Base-by-base conservation (phyloP, 2,888 invertebrate genomes). In the Luperina testacea region DNA sequence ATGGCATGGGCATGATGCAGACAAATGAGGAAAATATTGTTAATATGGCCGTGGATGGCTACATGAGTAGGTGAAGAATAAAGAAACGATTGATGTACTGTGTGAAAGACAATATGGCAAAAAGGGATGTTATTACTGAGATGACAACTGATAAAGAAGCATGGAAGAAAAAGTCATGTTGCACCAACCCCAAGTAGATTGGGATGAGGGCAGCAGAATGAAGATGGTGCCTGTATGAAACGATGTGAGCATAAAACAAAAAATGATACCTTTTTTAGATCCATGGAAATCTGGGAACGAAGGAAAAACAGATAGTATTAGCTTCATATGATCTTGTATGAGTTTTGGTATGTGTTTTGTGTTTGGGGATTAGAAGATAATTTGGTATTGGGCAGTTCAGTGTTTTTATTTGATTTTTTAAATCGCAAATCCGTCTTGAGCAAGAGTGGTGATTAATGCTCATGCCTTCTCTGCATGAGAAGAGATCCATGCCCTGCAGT, bases 231-330 rank as follows among this genome's bases (percentile, higher is more conserved):
- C 20, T 32, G 17, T 1, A 38, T 27, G 11, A 24, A 38, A 32
- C 6, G 4, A 6, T 42, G 32, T 38, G 0, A n/a, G 24, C 57
- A 64, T 61, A 24, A 38, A 59, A 75, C 48, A 76, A 71, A 53
- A 17, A 0, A 61, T 51, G 13, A 61, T 85, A 84, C 82, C 85
- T 85, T 75, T 70, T 85, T 77, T 42, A 85, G 74, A 72, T 81
- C 77, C 86, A 85, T 85, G 59, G 85, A 32, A 27, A 83, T 81
- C 85, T 85, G 82, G 15, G 77, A 72, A 81, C 0, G 68, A 85
- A 81, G 57, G 65, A 75, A 68, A 77, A 75, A 70, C 76, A 71
- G 65, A 57, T 13, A 57, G 77, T 42, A 81, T 85, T 83, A 83
- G 67, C 86, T 68, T 59, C 73, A 6, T 38, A 63, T 1, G 17